These are phyloP conservation scores for Thumatha senex DNA, from an alignment of 2,888 invertebrate genomes.

Conservation along the genomic window DNA sequence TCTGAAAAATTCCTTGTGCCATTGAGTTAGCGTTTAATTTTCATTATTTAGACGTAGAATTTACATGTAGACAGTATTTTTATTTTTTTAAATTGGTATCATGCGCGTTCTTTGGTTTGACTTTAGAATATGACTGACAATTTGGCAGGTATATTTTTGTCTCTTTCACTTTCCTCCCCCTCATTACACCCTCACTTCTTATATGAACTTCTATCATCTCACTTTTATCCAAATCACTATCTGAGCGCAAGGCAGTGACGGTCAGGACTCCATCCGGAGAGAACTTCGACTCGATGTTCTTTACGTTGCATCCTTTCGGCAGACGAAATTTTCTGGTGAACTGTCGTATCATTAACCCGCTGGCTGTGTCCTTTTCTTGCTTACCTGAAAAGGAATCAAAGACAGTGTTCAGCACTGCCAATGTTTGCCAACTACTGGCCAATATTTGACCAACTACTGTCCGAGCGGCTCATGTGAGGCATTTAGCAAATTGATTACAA, in stretches of 20 bases:
- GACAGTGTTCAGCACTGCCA: neutral
- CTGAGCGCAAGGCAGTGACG: constrained; percentile 54
- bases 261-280: constrained; percentile 60
- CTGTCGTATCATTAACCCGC: constrained; percentile 37
- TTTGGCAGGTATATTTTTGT: neutral
- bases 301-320: constrained; percentile 59
- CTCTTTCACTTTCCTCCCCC: neutral
- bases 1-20: too few relatives aligned
- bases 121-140: constrained; percentile 2
- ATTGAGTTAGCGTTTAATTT: too few relatives aligned
- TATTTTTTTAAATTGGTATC: neutral
- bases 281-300: constrained; percentile 49
- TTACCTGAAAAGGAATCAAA: constrained; percentile 1
- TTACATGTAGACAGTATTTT: neutral
- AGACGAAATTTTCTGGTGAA: constrained; percentile 66
- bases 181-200: neutral
- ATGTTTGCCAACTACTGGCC: neutral
- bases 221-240: constrained; percentile 46
- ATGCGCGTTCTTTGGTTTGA: neutral
- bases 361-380: constrained; percentile 56
- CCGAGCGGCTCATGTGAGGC: too few relatives aligned
- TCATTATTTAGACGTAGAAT: too few relatives aligned
- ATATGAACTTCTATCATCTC: constrained; percentile 49
- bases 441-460: too few relatives aligned
- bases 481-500: too few relatives aligned